Conservation (phyloP, 1,140 invertebrate species). For the Gryllus bimaculatus region DNA sequence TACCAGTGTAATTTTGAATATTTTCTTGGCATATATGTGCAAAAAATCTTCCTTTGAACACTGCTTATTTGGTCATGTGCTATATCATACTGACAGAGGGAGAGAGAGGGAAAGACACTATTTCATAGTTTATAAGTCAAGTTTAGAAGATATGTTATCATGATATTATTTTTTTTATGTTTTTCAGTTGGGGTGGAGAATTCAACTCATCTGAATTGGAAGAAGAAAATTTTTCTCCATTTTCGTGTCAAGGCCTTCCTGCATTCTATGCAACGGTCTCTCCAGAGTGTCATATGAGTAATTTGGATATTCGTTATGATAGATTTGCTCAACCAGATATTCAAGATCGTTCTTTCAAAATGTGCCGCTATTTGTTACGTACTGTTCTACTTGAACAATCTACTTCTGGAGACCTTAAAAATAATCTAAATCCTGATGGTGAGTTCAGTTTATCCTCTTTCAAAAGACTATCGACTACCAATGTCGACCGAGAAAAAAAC, state of each 20-base stretch:
- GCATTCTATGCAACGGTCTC: constrained; percentile 36
- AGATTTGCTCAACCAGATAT: constrained; percentile 32
- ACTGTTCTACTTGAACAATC: constrained; percentile 35
- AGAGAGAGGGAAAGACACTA: background rate
- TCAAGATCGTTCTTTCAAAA: constrained; percentile 32
- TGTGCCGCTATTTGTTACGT: constrained; percentile 35
- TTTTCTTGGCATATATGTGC: background rate
- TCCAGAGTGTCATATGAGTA: constrained; percentile 29
- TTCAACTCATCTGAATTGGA: background rate
- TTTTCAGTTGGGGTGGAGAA: constrained; percentile 18
- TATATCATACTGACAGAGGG: no score
- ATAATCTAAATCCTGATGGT: constrained; percentile 31
- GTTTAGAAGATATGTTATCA: background rate
- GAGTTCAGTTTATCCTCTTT: constrained; percentile 28
- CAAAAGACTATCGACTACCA: background rate
- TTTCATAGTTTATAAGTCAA: constrained; percentile 9
- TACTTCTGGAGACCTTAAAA: constrained; percentile 28
- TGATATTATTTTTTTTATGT: background rate
- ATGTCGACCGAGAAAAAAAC: no score
- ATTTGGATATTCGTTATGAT: constrained; percentile 33
- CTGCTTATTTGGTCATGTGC: no score
- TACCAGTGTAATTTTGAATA: background rate
- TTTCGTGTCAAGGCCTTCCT: constrained; percentile 33
- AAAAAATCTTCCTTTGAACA: no score
- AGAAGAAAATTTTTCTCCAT: background rate